phyloP scores from a whole-genome alignment of 2,888 invertebrate genomes.

The Macrophya alboannulata region DNA sequence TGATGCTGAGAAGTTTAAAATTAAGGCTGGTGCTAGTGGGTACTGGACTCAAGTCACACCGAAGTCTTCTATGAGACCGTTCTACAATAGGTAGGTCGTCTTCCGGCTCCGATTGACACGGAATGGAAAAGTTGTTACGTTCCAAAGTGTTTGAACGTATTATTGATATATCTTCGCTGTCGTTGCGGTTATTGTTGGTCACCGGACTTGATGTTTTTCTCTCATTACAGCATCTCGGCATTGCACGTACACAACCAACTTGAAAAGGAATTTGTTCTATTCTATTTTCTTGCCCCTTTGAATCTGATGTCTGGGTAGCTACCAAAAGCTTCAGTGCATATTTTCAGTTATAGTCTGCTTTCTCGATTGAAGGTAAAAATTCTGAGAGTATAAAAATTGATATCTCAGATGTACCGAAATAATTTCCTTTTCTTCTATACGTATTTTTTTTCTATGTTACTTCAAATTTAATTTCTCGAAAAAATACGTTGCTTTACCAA shows the following conservation, averaged over 20 bases:
- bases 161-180: conserved; percentile 73
- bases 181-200: conserved; percentile 73
- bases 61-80: conserved; percentile 76
- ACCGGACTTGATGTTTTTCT: conserved; percentile 78
- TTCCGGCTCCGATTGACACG: conserved; percentile 73
- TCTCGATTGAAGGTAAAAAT: neutral
- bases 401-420: neutral
- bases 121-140: conserved; percentile 69
- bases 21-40: conserved; percentile 75
- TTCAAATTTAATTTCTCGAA: neutral
- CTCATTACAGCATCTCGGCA: conserved; percentile 80
- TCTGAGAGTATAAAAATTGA: neutral
- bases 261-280: conserved; percentile 41
- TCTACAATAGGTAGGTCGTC: conserved; percentile 74
- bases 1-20: conserved; percentile 76
- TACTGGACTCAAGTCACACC: conserved; percentile 78
- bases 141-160: conserved; percentile 59
- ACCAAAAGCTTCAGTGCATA: conserved; percentile 29
- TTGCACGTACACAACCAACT: conserved; percentile 73
- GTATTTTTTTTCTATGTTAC: neutral
- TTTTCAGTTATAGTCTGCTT: conserved; percentile 17
- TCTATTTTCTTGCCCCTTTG: conserved; percentile 14
- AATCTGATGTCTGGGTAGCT: conserved; percentile 2
- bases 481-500: neutral
- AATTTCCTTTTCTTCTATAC: neutral